Percentiles rank a stretch among this genome's conserved stretches.
phyloP scores from a whole-genome alignment of 2,888 invertebrate species.

The Darwinula stevensoni region DNA sequence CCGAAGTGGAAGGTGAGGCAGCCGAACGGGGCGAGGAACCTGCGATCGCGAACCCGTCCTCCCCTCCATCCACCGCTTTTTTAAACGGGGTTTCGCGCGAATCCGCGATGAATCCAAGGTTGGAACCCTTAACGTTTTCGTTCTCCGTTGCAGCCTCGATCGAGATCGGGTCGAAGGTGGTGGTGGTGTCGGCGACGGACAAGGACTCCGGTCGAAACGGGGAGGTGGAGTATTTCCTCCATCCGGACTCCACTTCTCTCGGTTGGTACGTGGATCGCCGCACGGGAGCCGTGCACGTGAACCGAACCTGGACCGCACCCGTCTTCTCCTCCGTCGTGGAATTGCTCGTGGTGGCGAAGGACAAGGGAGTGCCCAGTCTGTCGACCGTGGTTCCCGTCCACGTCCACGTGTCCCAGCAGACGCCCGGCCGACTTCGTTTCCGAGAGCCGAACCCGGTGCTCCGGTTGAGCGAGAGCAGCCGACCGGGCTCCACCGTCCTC shows the following conservation, averaged over 20 bases:
- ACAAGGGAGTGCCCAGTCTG: conserved; percentile 15
- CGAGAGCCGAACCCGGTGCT: background rate
- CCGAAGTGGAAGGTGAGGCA: no score
- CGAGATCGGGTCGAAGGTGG: no score
- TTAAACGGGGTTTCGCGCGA: no score
- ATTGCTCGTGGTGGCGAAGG: conserved; percentile 7
- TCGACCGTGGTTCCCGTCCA: conserved; percentile 43
- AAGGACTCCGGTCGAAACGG: conserved; percentile 45
- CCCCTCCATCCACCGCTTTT: no score
- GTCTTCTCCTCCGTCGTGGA: background rate
- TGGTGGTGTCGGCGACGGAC: conserved; percentile 36
- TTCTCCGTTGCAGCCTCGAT: no score
- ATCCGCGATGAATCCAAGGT: no score
- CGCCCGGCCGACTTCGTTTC: background rate
- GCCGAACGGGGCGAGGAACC: no score
- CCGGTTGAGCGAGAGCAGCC: background rate
- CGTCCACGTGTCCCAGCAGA: no score
- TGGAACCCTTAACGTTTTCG: no score
- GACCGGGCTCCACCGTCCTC: background rate
- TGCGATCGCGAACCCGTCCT: no score
- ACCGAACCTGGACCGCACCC: no score
- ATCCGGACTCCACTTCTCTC: background rate
- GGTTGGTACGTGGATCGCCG: conserved; percentile 1
- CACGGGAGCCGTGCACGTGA: background rate
- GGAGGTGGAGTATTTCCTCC: conserved; percentile 52